A percentile compares a stretch with the other conserved stretches of the same genome.
phyloP scores from a whole-genome alignment of 2,113 vertebrate species.

The crab-eating macaque (Macaca fascicularis) region DNA sequence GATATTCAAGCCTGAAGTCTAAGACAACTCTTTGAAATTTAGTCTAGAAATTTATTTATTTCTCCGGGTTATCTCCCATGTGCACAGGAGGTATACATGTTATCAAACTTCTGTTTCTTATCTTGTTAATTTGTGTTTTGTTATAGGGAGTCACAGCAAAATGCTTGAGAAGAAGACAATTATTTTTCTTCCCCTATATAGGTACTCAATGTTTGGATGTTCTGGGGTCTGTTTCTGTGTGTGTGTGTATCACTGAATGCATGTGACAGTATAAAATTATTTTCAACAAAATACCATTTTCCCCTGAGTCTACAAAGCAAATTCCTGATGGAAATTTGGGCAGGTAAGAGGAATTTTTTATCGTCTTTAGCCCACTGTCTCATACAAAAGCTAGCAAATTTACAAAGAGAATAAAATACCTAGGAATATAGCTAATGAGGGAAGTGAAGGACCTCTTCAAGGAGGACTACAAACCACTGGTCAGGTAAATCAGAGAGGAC shows the following conservation, averaged over 20 bases:
- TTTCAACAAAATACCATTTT: background rate
- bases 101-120: background rate
- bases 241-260: background rate
- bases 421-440: no score
- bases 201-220: background rate
- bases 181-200: background rate
- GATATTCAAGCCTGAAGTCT: background rate
- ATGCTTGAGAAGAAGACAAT: background rate
- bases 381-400: background rate
- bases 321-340: background rate
- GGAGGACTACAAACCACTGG: no score
- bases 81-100: no score
- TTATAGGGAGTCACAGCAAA: background rate
- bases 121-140: background rate
- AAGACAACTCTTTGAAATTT: background rate
- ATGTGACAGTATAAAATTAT: background rate
- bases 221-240: background rate
- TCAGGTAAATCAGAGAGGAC: no score
- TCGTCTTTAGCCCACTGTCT: background rate
- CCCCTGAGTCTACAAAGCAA: background rate
- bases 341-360: background rate
- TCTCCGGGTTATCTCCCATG: background rate
- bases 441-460: no score
- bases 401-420: background rate
- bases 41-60: background rate